Base-by-base conservation (phyloP, 2,888 invertebrate genomes). In the Chalcosyrphus nemorum region DNA sequence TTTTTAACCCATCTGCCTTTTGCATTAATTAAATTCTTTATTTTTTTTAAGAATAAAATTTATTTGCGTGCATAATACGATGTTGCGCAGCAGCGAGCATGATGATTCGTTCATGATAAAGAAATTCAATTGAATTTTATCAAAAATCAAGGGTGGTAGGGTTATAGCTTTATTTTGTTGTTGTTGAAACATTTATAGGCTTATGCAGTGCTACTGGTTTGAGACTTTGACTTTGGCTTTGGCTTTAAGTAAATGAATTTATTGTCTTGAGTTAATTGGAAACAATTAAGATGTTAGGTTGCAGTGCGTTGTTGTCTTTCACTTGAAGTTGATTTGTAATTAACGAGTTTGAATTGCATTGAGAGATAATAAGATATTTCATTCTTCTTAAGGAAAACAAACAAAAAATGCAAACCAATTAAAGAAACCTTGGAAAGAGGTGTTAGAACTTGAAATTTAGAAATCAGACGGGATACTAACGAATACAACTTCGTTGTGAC, bases 21-120 rank as follows among this genome's bases (percentile, higher is more conserved):
- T 59, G 47, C n/a, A 50, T 71, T 59, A 59, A 52, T 59, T 71
- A 71, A 71, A 57, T 65, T n/a, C n/a, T n/a, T n/a, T n/a, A n/a
- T n/a, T n/a, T n/a, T n/a, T 45, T 9, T 24, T n/a, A 29, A 41
- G 70, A 70, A 70, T 68, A 21, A 45, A 68, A 41, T 54, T 66
- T 43, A 66, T 66, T 54, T 45, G 47, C 63, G 19, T 65, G 63
- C 45, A 63, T 45, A 27, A 29, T 41, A 19, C 47, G 19, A 29
- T 11, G 19, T 19, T 43, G 21, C 52, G 52, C 4, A 50, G 35
- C 4, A 35, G 35, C 29, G 50, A 50, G 13, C 9, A 52, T 52
- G 43, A 35, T 21, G 35, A 32, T 63, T 74, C 45, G 11, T 7
- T 24, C 17, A 47, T 11, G 32, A 65, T 41, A 47, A 35, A 41